Conservation (phyloP, 2,888 invertebrate species). For the Coelinius sp. region DNA sequence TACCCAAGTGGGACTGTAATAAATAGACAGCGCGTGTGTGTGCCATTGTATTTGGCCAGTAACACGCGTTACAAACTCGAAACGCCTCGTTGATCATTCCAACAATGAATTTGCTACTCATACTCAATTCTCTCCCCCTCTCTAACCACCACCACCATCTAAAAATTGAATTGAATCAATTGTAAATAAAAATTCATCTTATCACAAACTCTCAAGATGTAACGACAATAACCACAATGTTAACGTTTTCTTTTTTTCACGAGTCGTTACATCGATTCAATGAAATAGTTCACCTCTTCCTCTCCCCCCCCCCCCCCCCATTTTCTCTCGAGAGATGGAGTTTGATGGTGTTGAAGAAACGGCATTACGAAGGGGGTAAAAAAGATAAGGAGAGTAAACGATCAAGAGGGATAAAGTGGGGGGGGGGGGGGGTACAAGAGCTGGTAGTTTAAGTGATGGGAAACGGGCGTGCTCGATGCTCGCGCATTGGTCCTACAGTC, state of each 20-base stretch:
- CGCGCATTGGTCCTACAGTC: constrained; percentile 65
- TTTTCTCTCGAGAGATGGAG: neutral
- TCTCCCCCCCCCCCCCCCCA: neutral
- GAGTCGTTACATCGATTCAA: constrained; percentile 2
- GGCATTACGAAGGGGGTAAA: constrained; percentile 27
- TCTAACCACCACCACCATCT: neutral
- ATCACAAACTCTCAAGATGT: too few species aligned
- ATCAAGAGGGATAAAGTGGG: constrained; percentile 5
- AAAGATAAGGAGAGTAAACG: constrained; percentile 11
- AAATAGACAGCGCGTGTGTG: constrained; percentile 24
- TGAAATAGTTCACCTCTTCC: constrained; percentile 1
- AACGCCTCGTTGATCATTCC: constrained; percentile 54
- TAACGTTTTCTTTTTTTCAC: neutral
- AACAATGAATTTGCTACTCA: constrained; percentile 6
- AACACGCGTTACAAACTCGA: constrained; percentile 31
- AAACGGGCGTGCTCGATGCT: constrained; percentile 64
- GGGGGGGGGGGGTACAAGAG: constrained; percentile 44
- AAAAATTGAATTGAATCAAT: neutral
- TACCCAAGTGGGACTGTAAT: constrained; percentile 14
- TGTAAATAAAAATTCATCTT: too few species aligned
- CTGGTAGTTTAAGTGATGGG: constrained; percentile 38
- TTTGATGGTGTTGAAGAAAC: constrained; percentile 14
- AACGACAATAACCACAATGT: neutral
- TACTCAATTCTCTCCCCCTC: neutral
- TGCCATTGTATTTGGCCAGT: constrained; percentile 41